Evolutionary conservation across 2,113 vertebrate species (phyloP).

Genomic region (Setophaga kirtlandii): DNA sequence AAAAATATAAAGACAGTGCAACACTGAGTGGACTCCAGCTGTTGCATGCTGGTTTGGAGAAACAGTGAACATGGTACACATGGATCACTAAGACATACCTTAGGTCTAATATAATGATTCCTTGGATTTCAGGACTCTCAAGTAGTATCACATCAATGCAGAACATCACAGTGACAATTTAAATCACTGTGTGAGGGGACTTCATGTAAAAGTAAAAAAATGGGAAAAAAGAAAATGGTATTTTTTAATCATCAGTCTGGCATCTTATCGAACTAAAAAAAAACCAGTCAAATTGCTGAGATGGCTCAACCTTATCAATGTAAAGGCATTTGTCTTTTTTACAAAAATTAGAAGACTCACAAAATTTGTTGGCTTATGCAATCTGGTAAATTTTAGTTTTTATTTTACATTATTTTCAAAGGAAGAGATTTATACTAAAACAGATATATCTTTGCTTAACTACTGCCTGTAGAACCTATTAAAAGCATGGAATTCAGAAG

Average conservation of each 20-base stretch:
- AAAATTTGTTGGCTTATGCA: not conserved
- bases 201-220: not conserved
- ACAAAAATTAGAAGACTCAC: not conserved
- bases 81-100: not conserved
- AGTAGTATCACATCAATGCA: not conserved
- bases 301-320: not conserved
- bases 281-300: not conserved
- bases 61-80: not conserved
- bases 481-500: not conserved
- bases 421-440: not conserved
- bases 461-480: not conserved
- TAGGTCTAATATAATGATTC: not conserved
- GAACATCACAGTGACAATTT: not conserved
- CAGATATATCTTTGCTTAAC: not conserved
- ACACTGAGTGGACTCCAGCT: not conserved
- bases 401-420: not conserved
- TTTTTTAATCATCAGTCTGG: not conserved
- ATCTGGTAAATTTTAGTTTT: not conserved
- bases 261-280: not conserved
- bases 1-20: not conserved
- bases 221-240: not conserved
- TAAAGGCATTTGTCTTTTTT: not conserved
- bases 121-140: not conserved
- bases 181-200: accelerated
- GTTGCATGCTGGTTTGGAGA: not conserved